These are phyloP conservation scores for Choristoneura fumiferana DNA, from an alignment of 1,140 invertebrate species.

Conservation along the genomic window DNA sequence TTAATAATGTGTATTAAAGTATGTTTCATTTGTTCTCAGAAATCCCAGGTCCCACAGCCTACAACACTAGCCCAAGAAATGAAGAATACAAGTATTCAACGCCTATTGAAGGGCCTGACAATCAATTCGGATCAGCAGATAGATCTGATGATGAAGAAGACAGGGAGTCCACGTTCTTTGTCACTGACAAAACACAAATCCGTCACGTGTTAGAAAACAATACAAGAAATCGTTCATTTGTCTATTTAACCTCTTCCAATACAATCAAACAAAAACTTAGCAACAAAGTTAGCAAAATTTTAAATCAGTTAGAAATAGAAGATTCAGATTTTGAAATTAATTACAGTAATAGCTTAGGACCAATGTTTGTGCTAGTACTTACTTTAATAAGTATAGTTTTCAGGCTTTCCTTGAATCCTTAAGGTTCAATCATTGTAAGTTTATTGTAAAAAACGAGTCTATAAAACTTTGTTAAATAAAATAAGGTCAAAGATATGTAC, in stretches of 20 bases:
- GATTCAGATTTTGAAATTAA: conserved; percentile 32
- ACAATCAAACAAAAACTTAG: conserved; percentile 54
- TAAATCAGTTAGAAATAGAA: conserved; percentile 54
- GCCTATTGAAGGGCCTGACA: conserved; percentile 61
- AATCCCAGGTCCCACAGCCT: conserved; percentile 52
- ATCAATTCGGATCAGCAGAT: conserved; percentile 68
- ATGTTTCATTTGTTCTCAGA: conserved; percentile 38
- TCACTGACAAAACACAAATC: conserved; percentile 28
- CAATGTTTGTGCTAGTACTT: not conserved
- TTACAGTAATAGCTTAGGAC: conserved; percentile 26
- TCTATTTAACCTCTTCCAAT: conserved; percentile 28
- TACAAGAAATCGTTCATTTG: conserved; percentile 43
- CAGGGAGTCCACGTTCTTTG: conserved; percentile 38
- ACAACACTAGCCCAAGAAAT: conserved; percentile 50
- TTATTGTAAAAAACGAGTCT: no score
- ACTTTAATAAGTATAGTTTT: not conserved
- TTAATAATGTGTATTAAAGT: no score
- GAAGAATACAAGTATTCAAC: conserved; percentile 63
- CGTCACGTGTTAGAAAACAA: conserved; percentile 32
- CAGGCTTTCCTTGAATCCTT: not conserved
- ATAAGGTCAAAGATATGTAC: no score
- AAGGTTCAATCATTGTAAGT: no score
- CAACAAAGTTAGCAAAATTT: conserved; percentile 66
- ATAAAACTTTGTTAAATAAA: no score
- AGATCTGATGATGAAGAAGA: conserved; percentile 69